Evolutionary conservation across 2,888 invertebrate genomes (phyloP).

Genomic region (Ceriagrion tenellum): DNA sequence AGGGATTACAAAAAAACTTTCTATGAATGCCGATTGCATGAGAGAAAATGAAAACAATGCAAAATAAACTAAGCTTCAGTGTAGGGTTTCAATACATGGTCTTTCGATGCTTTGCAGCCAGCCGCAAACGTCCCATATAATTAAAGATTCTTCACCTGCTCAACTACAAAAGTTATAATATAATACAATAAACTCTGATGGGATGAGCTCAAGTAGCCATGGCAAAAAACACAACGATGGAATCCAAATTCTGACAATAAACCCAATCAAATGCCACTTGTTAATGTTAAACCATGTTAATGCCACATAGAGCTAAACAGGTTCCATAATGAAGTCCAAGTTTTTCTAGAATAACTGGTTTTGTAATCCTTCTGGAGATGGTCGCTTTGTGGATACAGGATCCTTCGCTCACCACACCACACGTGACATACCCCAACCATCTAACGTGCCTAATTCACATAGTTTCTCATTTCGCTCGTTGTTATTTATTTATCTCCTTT

Average conservation of each 20-base stretch:
- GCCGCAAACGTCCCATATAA: neutral
- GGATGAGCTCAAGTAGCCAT: neutral
- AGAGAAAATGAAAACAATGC: neutral
- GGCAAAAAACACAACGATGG: neutral
- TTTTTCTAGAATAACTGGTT: too few species aligned
- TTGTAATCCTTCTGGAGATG: too few species aligned
- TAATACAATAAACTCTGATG: neutral
- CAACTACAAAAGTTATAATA: neutral
- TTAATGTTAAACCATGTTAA: too few species aligned
- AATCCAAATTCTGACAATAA: neutral
- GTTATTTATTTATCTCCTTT: too few species aligned
- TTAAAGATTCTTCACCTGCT: neutral
- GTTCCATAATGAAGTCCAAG: too few species aligned
- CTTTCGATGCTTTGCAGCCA: neutral
- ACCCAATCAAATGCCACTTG: too few species aligned
- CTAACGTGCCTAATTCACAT: too few species aligned
- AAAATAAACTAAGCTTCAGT: neutral
- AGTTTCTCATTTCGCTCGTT: too few species aligned
- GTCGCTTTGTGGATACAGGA: too few species aligned
- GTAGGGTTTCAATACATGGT: neutral
- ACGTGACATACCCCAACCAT: too few species aligned
- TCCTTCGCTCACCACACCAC: too few species aligned
- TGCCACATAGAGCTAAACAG: too few species aligned
- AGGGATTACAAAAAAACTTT: neutral
- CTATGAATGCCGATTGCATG: neutral